These are phyloP conservation scores for Drosophila rellima DNA, from an alignment of 2,888 invertebrate genomes.

Conservation along the genomic window DNA sequence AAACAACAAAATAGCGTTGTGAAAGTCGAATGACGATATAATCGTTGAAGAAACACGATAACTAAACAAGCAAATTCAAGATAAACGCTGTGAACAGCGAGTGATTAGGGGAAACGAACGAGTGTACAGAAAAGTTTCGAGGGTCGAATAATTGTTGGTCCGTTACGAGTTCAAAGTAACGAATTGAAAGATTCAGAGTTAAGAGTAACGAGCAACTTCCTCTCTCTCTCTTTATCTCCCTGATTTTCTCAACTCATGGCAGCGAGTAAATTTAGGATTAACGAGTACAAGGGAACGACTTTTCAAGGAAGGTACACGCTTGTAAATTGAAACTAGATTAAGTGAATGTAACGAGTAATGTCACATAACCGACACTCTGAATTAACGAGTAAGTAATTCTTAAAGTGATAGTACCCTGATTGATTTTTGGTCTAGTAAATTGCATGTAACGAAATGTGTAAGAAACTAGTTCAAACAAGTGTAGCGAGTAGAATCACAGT, in stretches of 20 bases:
- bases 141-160: neutral
- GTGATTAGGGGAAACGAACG: neutral
- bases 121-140: neutral
- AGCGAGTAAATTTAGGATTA: too few relatives aligned
- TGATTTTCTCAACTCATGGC: neutral
- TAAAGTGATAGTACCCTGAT: too few relatives aligned
- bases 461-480: neutral
- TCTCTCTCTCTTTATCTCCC: neutral
- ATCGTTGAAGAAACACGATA: constrained; percentile 3
- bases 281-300: too few relatives aligned
- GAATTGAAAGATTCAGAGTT: neutral
- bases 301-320: neutral
- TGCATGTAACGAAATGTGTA: neutral
- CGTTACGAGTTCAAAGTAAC: neutral
- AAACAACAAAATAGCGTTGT: too few relatives aligned
- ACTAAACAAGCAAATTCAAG: neutral
- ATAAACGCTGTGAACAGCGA: neutral
- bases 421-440: neutral
- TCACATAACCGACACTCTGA: neutral
- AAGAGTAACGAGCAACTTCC: neutral
- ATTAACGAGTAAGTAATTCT: neutral
- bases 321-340: neutral
- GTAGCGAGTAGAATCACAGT: neutral
- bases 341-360: neutral
- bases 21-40: constrained; percentile 7